Conservation (phyloP, 2,113 vertebrate species). For the Ovis aries region ARS-UI_Ramb_v3.0 NC_056068.1:11711501-11712000, state of each 20-base stretch:
- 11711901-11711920: background rate
- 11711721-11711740: background rate
- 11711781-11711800: background rate
- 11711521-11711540: background rate
- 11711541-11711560: background rate
- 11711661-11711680: background rate
- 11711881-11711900: background rate
- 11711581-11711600: background rate
- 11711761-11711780: background rate
- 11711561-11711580: background rate
- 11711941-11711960: background rate
- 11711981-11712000: background rate
- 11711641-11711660: background rate
- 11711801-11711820: background rate
- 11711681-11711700: background rate
- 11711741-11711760: background rate
- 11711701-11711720: background rate
- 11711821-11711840: background rate
- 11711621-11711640: background rate
- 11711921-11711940: background rate
- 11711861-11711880: background rate
- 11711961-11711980: background rate
- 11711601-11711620: background rate
- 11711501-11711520: background rate
- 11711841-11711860: background rate